Conservation (phyloP, 1,140 invertebrate species). For the Samia ricini region DNA sequence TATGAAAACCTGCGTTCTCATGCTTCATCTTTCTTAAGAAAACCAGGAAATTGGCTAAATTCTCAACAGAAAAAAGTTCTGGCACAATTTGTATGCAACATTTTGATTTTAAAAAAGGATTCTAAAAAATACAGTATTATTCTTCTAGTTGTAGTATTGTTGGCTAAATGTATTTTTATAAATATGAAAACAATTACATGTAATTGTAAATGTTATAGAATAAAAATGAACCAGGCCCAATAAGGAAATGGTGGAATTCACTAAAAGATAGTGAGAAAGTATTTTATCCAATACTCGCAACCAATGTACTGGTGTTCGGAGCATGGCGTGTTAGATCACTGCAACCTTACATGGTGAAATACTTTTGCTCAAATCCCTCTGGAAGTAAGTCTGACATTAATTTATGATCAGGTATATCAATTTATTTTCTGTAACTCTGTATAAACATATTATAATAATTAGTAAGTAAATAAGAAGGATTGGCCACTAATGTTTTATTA, state of each 20-base stretch:
- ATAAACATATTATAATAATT: too few relatives aligned
- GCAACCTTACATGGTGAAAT: conserved; percentile 88
- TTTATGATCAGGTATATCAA: too few relatives aligned
- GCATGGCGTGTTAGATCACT: conserved; percentile 88
- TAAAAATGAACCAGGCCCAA: conserved; percentile 78
- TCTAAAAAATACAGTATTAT: too few relatives aligned
- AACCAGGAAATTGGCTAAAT: conserved; percentile 76
- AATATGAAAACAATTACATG: neutral
- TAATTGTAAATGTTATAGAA: conserved; percentile 27
- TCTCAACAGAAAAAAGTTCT: conserved; percentile 70
- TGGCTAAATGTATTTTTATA: too few relatives aligned
- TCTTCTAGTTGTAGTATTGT: too few relatives aligned
- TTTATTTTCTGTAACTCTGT: too few relatives aligned
- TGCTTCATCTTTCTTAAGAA: conserved; percentile 79
- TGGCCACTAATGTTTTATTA: too few relatives aligned
- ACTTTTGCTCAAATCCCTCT: conserved; percentile 90
- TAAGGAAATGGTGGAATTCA: conserved; percentile 86
- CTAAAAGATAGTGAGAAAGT: conserved; percentile 87
- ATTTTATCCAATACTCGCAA: conserved; percentile 87
- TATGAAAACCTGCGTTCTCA: conserved; percentile 89
- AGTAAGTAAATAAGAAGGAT: too few relatives aligned
- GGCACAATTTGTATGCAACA: conserved; percentile 42
- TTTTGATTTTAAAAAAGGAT: conserved; percentile 2
- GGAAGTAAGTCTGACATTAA: conserved; percentile 81
- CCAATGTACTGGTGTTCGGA: conserved; percentile 89